These are phyloP conservation scores for Pygoscelis adeliae DNA, from an alignment of 2,113 vertebrate species.

Conservation along the genomic window DNA sequence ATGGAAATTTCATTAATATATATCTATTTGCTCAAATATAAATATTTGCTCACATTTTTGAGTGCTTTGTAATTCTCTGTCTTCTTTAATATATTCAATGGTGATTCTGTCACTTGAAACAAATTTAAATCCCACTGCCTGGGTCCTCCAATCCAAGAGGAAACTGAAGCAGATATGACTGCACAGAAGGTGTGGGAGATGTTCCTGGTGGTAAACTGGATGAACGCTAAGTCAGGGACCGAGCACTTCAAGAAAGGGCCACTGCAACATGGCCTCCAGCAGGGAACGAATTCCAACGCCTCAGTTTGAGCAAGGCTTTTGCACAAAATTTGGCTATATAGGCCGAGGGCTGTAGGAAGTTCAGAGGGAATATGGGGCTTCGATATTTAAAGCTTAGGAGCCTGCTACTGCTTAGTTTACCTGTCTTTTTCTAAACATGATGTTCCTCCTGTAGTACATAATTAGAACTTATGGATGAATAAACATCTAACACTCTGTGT, in stretches of 20 bases:
- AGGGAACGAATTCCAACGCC: rapidly evolving
- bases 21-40: neutral
- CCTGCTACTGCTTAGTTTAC: neutral
- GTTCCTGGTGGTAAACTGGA: neutral
- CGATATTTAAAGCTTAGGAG: neutral
- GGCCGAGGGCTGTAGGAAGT: neutral
- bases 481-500: neutral
- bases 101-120: neutral
- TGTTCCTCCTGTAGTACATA: neutral
- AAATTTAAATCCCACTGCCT: neutral
- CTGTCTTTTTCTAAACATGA: neutral
- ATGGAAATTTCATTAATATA: neutral
- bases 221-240: neutral
- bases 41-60: neutral
- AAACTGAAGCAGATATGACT: neutral
- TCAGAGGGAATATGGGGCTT: neutral
- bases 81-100: neutral
- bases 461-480: neutral
- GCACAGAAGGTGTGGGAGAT: neutral
- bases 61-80: neutral
- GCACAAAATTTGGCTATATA: neutral
- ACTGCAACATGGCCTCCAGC: neutral
- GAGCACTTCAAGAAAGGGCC: neutral
- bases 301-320: neutral
- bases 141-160: neutral